phyloP scores from a whole-genome alignment of 1,140 invertebrate genomes.

The Drosophila santomea region DNA sequence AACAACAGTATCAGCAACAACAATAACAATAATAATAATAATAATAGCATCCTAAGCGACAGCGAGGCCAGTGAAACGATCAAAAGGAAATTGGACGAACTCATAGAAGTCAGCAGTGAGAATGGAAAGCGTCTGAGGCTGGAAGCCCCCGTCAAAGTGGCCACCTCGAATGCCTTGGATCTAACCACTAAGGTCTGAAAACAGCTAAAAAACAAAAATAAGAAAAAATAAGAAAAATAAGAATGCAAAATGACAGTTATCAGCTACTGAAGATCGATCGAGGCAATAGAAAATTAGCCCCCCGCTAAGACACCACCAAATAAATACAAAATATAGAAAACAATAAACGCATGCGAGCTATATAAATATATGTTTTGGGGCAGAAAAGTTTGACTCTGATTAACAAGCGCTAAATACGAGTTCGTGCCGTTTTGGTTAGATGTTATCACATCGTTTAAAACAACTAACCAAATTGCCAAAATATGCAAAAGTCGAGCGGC shows the following conservation, averaged over 20 bases:
- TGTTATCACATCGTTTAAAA: slow-evolving; percentile 83
- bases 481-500: slow-evolving; percentile 66
- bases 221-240: not conserved
- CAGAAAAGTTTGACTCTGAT: slow-evolving; percentile 36
- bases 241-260: slow-evolving; percentile 31
- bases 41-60: slow-evolving; percentile 60
- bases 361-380: slow-evolving; percentile 25
- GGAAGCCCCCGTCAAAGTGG: slow-evolving; percentile 84
- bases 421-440: slow-evolving; percentile 66
- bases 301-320: slow-evolving; percentile 55
- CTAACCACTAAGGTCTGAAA: slow-evolving; percentile 87
- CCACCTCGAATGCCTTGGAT: slow-evolving; percentile 87
- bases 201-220: not conserved
- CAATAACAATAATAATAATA: slow-evolving; percentile 59
- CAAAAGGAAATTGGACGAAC: slow-evolving; percentile 75
- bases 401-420: slow-evolving; percentile 62
- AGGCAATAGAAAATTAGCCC: slow-evolving; percentile 38
- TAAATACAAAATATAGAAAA: slow-evolving; percentile 20
- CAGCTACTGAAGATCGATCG: slow-evolving; percentile 45
- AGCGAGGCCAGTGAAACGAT: slow-evolving; percentile 71
- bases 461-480: slow-evolving; percentile 79
- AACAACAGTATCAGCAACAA: slow-evolving; percentile 71
- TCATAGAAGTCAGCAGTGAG: slow-evolving; percentile 85
- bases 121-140: slow-evolving; percentile 81
- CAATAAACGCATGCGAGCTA: slow-evolving; percentile 36